Percentiles rank a stretch among this genome's conserved stretches.
Conservation (phyloP, 2,797 vertebrate genomes). For the Clarias platycephalus region DNA sequence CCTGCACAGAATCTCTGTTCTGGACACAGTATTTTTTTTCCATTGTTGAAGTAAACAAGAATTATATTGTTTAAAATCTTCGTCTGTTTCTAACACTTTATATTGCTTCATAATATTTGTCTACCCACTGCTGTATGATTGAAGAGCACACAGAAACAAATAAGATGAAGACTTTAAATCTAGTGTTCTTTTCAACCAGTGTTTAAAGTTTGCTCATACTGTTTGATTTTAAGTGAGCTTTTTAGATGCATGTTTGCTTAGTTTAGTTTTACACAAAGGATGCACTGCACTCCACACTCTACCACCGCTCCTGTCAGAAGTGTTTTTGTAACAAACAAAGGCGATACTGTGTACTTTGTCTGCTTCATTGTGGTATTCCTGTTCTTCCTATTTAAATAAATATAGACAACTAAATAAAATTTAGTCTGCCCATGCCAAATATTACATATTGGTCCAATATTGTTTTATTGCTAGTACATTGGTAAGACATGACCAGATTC, state of each 20-base stretch:
- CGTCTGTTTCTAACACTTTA: neutral
- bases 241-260: slow-evolving; percentile 26
- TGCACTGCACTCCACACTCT: slow-evolving; percentile 41
- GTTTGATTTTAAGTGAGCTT: slow-evolving; percentile 9
- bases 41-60: neutral
- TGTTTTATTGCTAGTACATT: neutral
- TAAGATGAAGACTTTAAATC: neutral
- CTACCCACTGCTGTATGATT: neutral
- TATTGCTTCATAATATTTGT: neutral
- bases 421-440: neutral
- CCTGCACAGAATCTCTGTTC: neutral
- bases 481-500: neutral
- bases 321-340: slow-evolving; percentile 25
- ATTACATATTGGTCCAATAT: neutral
- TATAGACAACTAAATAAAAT: neutral
- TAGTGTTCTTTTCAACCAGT: neutral
- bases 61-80: neutral
- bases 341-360: slow-evolving; percentile 7
- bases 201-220: neutral
- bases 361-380: neutral
- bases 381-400: neutral
- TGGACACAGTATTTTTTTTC: neutral
- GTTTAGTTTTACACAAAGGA: slow-evolving; percentile 7
- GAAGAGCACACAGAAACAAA: neutral
- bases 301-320: slow-evolving; percentile 45